Evolutionary conservation across 2,888 invertebrate species (phyloP).

Genomic region (Ditula angustiorana): DNA sequence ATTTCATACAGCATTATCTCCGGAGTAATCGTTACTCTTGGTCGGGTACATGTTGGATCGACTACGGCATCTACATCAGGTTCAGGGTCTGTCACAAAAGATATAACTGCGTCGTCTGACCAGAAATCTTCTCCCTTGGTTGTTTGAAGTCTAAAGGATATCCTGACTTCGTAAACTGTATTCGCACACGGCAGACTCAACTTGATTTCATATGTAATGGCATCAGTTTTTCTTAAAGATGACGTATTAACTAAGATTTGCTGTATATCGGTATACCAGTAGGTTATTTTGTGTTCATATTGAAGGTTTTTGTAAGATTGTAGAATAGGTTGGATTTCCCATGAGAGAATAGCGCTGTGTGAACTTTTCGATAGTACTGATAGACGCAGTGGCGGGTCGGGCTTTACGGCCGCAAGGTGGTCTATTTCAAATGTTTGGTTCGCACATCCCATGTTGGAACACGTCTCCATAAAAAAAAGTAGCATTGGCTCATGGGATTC

Average conservation of each 20-base stretch:
- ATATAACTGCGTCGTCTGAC: not conserved
- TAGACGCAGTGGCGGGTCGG: not conserved
- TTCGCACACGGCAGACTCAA: not conserved
- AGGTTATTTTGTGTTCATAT: not conserved
- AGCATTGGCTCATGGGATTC: no score
- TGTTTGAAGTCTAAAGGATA: not conserved
- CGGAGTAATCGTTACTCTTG: not conserved
- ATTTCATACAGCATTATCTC: not conserved
- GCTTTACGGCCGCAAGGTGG: not conserved
- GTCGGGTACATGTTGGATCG: not conserved
- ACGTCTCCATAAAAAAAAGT: not conserved
- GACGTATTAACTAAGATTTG: not conserved
- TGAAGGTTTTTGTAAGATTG: no score
- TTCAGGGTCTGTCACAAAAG: not conserved
- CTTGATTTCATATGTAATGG: not conserved
- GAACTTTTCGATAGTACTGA: not conserved
- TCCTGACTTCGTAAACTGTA: not conserved
- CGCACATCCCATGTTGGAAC: not conserved
- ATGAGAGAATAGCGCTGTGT: no score
- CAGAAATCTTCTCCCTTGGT: not conserved
- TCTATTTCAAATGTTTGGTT: not conserved
- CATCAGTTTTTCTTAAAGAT: no score
- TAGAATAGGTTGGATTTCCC: no score
- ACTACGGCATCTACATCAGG: not conserved
- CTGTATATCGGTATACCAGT: not conserved